A percentile compares a stretch with the other conserved stretches of the same genome.
Evolutionary conservation across 2,113 vertebrate genomes (phyloP).

Genomic region (Eurypyga helias): DNA sequence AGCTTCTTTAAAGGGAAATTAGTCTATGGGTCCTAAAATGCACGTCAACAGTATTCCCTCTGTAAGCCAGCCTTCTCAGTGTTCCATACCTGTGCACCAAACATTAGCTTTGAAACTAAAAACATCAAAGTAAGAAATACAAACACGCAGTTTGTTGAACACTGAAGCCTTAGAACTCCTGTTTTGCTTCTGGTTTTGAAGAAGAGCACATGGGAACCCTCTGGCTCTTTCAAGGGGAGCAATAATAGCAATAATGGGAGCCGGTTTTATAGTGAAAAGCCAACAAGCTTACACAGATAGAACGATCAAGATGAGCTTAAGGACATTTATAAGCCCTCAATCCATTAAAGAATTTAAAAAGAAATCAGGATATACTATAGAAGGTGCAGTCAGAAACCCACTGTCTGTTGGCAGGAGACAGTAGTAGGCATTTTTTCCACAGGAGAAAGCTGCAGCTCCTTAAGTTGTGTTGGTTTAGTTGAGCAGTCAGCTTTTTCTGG

Average conservation of each 20-base stretch:
- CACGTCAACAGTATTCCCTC: neutral
- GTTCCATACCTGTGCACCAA: neutral
- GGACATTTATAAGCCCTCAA: neutral
- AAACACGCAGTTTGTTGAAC: rapidly evolving
- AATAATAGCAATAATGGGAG: neutral
- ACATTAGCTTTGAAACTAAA: neutral
- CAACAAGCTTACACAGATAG: neutral
- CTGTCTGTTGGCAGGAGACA: neutral
- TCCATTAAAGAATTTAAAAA: neutral
- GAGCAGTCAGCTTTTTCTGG: neutral
- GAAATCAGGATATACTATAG: neutral
- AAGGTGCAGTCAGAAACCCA: neutral
- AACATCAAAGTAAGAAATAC: neutral
- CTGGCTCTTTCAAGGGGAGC: neutral
- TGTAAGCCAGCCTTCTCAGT: neutral
- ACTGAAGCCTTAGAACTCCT: neutral
- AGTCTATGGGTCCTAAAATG: neutral
- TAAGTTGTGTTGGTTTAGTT: neutral
- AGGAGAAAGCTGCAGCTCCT: neutral
- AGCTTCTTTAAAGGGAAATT: neutral
- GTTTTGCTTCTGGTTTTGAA: neutral
- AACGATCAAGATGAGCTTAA: neutral
- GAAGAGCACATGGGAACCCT: neutral
- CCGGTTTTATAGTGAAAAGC: neutral
- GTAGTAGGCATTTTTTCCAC: neutral